phyloP scores from a whole-genome alignment of 1,140 invertebrate species.

The Drosophila pectinifera region DNA sequence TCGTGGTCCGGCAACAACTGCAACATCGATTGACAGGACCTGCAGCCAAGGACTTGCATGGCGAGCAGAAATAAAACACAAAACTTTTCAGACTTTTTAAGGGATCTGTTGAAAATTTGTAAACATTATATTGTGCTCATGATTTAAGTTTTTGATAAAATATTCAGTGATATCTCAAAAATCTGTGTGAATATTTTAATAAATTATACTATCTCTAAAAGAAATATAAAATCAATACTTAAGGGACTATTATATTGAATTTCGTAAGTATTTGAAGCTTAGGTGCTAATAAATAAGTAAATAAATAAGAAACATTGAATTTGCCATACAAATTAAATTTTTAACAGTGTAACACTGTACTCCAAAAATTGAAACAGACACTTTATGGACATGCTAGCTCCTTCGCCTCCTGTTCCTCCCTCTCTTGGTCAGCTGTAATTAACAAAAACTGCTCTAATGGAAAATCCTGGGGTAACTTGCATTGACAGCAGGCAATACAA shows the following conservation, averaged over 20 bases:
- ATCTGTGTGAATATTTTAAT: no score
- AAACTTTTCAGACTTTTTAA: not conserved
- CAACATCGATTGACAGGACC: conserved; percentile 66
- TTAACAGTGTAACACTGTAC: not conserved
- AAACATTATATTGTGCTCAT: not conserved
- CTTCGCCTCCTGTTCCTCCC: not conserved
- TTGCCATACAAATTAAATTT: not conserved
- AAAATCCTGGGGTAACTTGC: conserved; percentile 51
- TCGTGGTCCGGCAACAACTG: conserved; percentile 59
- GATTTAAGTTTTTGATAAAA: not conserved
- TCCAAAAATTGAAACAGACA: conserved; percentile 59
- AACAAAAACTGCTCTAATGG: conserved; percentile 68
- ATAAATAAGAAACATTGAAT: no score
- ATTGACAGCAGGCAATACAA: conserved; percentile 28
- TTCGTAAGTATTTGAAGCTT: not conserved
- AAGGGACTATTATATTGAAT: not conserved
- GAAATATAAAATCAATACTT: not conserved
- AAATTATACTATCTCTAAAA: no score
- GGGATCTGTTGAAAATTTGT: no score
- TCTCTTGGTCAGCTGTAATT: conserved; percentile 47
- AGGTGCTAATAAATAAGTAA: not conserved
- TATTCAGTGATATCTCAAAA: not conserved
- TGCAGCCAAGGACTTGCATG: conserved; percentile 1
- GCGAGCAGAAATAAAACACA: not conserved
- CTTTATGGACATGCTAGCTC: conserved; percentile 38